phyloP scores from a whole-genome alignment of 2,113 vertebrate genomes.

The Apteryx owenii region DNA sequence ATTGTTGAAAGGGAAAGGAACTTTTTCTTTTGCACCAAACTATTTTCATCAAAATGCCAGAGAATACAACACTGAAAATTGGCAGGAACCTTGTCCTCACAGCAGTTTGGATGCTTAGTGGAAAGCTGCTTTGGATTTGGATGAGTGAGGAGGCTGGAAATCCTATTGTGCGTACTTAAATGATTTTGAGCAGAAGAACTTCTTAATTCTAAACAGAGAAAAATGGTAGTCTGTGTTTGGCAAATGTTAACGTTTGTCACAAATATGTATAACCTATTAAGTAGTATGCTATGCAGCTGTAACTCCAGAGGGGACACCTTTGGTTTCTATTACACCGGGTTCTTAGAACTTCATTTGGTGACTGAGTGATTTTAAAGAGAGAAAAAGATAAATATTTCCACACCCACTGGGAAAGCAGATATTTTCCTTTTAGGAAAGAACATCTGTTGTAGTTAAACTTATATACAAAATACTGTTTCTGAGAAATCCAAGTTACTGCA shows the following conservation, averaged over 20 bases:
- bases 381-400: slow-evolving; percentile 33
- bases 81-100: slow-evolving; percentile 1
- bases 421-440: slow-evolving; percentile 40
- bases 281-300: not conserved
- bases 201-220: not conserved
- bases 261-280: not conserved
- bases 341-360: slow-evolving; percentile 21
- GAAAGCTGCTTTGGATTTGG: slow-evolving; percentile 2
- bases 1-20: not conserved
- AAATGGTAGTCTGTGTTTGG: not conserved
- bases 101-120: not conserved
- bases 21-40: not conserved
- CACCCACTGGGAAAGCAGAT: slow-evolving; percentile 27
- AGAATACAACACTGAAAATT: slow-evolving; percentile 4
- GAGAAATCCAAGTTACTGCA: not conserved
- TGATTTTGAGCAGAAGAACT: not conserved
- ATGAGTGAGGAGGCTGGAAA: slow-evolving; percentile 24
- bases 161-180: not conserved
- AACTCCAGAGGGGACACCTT: not conserved
- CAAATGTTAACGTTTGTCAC: not conserved
- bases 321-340: not conserved
- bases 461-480: not conserved
- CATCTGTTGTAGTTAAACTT: slow-evolving; percentile 33
- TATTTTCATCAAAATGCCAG: slow-evolving; percentile 42
- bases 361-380: not conserved